These are phyloP conservation scores for Drosophila formosana DNA, from an alignment of 2,888 invertebrate species.

Conservation along the genomic window DNA sequence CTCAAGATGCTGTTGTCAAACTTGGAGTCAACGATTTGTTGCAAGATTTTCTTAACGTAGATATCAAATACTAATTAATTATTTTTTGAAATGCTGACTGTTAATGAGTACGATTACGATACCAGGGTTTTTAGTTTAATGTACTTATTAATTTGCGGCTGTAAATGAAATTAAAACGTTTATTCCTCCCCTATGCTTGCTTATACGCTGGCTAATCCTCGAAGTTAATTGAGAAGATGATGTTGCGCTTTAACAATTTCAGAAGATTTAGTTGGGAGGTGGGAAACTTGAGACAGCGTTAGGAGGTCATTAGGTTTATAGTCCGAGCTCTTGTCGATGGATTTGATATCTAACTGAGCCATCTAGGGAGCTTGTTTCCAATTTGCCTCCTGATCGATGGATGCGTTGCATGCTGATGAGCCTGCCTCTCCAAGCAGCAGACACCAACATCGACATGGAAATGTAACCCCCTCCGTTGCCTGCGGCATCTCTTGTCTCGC, in stretches of 20 bases:
- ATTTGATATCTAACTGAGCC: slow-evolving; percentile 40
- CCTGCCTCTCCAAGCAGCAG: slow-evolving; percentile 9
- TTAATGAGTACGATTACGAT: background rate
- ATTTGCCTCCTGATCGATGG: background rate
- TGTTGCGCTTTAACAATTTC: background rate
- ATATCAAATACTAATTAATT: too few relatives aligned
- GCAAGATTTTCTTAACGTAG: too few relatives aligned
- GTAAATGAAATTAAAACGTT: too few relatives aligned
- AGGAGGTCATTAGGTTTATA: slow-evolving; percentile 13
- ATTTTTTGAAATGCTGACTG: too few relatives aligned
- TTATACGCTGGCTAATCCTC: too few relatives aligned
- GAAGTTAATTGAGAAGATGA: background rate
- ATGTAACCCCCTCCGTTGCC: background rate
- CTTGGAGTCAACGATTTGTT: too few relatives aligned
- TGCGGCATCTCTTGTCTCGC: slow-evolving; percentile 29
- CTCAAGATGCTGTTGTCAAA: too few relatives aligned
- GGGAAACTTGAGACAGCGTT: slow-evolving; percentile 1
- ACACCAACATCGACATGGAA: slow-evolving; percentile 7
- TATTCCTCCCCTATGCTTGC: too few relatives aligned
- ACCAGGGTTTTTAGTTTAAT: background rate
- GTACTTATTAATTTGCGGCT: too few relatives aligned
- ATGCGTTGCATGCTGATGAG: slow-evolving; percentile 18
- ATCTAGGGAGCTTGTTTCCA: slow-evolving; percentile 23
- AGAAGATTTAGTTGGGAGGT: background rate
- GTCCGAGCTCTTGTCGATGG: background rate